phyloP scores from a whole-genome alignment of 2,797 vertebrate species.

The Steatocranus sp. region DNA sequence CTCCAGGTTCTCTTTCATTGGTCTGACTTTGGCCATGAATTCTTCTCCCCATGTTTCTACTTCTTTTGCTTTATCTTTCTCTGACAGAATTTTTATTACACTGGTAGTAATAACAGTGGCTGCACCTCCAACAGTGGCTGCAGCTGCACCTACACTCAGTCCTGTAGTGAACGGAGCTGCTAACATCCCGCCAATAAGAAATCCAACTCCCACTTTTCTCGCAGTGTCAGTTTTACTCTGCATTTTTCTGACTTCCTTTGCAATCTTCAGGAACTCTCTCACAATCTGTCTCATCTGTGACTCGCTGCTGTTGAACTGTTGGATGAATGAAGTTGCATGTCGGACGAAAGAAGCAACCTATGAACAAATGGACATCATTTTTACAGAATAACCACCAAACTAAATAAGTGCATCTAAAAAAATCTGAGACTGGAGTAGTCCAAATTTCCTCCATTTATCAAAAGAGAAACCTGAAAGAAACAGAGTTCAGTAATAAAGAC shows the following conservation, averaged over 20 bases:
- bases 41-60: rapidly evolving
- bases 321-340: background rate
- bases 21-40: background rate
- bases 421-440: background rate
- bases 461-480: background rate
- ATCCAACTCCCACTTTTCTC: rapidly evolving
- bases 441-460: background rate
- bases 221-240: rapidly evolving
- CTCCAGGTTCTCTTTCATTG: rapidly evolving
- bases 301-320: background rate
- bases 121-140: background rate
- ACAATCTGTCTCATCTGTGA: background rate
- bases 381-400: background rate
- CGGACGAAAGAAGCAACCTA: background rate
- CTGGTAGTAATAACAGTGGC: background rate
- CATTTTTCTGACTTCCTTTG: rapidly evolving
- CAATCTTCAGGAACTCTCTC: background rate
- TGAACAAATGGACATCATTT: background rate
- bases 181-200: rapidly evolving
- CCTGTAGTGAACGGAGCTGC: rapidly evolving
- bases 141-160: rapidly evolving
- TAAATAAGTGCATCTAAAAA: background rate
- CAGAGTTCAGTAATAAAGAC: background rate
- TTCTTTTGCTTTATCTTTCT: rapidly evolving
- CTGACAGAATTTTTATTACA: background rate